Evolutionary conservation across 2,888 invertebrate species (phyloP), one percentile per base, ranked within the genome.

Genomic region (Carpatolechia fugitivella): DNA sequence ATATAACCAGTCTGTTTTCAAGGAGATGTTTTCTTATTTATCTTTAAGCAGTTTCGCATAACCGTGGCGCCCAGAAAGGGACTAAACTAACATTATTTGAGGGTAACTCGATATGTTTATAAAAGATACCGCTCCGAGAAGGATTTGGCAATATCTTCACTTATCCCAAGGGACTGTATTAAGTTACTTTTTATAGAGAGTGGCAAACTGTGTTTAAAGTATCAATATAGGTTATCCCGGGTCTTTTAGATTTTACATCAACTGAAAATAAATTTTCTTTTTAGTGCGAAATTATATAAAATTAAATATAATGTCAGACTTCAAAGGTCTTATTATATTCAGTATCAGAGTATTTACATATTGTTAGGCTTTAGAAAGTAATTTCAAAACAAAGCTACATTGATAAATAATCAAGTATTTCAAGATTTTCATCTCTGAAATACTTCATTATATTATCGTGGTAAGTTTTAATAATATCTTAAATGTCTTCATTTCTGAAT

Each of bases 51-150:
- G 50, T 50, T 50, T 50, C 35, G 35, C 35, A 29, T 38, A 38
- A 20, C 30, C 14, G 14, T 20, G 41, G 46, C 46, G 29, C 30
- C 38, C 38, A 35, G 31, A 50, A 50, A 50, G 38, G 50, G 50
- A 50, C 50, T 29, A 38, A 50, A 58, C 52, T 55, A 57, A 57
- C 56, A 54, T 62, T 60, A 63, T 59, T 62, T 59, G 35, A 58
- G 55, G 56, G 49, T 20, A 60, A 57, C 52, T 54, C 55, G 58
- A 63, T 61, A 61, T 60, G 59, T 61, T 61, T 63, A 56, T 58
- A 50, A 44, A 47, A 59, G 59, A 63, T 61, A 54, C 55, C 57
- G 54, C 35, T 48, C 18, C 16, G 35, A 35, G 40, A 53, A 53
- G 56, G 61, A 58, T 60, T 63, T 51, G 14, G 55, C 58, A 55